Conservation (phyloP, 2,797 vertebrate genomes). For the Geotria australis region DNA sequence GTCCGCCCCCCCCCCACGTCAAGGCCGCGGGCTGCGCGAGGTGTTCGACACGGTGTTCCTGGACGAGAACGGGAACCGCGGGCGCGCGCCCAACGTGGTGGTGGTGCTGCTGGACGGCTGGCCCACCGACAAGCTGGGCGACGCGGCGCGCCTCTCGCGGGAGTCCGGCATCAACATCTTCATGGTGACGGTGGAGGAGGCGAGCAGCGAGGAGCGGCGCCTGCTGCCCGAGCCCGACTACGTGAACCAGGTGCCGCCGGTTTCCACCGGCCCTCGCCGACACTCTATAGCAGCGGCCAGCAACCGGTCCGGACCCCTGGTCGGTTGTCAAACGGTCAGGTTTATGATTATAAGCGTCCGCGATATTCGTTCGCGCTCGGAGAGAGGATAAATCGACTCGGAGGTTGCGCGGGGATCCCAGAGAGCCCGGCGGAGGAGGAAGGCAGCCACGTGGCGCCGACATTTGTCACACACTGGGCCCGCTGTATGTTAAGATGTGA, state of each 20-base stretch:
- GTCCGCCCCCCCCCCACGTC: constrained; percentile 1
- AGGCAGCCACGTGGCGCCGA: no score
- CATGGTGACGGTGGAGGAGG: constrained; percentile 74
- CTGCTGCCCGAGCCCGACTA: constrained; percentile 46
- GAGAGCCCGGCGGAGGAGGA: no score
- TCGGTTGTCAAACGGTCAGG: not conserved
- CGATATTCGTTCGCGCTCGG: no score
- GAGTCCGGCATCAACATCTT: constrained; percentile 96
- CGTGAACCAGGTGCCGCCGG: constrained; percentile 51
- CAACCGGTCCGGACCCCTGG: not conserved
- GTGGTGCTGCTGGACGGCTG: constrained; percentile 80
- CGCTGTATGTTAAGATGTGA: no score
- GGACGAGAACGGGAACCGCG: constrained; percentile 57
- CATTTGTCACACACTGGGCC: no score
- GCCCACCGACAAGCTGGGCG: constrained; percentile 77
- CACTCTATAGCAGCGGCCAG: not conserved
- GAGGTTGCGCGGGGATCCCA: not conserved
- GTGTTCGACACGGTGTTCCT: constrained; percentile 68
- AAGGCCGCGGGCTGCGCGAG: constrained; percentile 74
- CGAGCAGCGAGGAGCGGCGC: constrained; percentile 48
- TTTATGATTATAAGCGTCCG: no score
- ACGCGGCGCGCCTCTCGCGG: constrained; percentile 50
- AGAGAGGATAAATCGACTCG: not conserved
- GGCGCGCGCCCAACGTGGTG: constrained; percentile 50
- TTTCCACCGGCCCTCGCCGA: not conserved